phyloP scores from a whole-genome alignment of 2,888 invertebrate species.

The Geotrupes spiniger region DNA sequence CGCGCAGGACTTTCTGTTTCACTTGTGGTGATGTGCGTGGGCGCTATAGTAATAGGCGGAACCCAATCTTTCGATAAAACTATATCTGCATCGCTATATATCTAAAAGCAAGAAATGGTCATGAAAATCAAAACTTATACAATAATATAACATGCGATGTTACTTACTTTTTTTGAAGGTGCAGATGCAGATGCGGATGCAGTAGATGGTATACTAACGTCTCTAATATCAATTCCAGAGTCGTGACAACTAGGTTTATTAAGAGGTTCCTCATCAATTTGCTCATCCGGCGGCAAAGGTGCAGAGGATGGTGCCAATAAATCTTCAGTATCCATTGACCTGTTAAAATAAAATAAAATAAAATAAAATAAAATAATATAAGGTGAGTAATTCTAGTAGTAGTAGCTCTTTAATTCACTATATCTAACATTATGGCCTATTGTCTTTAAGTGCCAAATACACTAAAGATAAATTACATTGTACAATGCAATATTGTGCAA shows the following conservation, averaged over 20 bases:
- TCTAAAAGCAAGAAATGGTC: slow-evolving; percentile 44
- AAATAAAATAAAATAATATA: too few species aligned
- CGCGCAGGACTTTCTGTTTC: slow-evolving; percentile 54
- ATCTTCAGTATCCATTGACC: slow-evolving; percentile 49
- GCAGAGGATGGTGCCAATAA: slow-evolving; percentile 40
- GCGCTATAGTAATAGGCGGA: slow-evolving; percentile 77
- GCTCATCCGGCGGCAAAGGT: slow-evolving; percentile 38
- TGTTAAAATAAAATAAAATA: slow-evolving; percentile 17
- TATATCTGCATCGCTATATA: slow-evolving; percentile 85
- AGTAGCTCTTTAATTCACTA: too few species aligned
- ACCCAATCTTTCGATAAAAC: slow-evolving; percentile 85
- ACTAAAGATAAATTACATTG: too few species aligned
- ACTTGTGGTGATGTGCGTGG: slow-evolving; percentile 59
- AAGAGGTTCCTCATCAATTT: slow-evolving; percentile 60
- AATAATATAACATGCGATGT: background rate
- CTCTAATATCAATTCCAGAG: slow-evolving; percentile 85
- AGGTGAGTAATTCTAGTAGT: too few species aligned
- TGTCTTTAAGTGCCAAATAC: too few species aligned
- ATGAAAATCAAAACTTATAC: background rate
- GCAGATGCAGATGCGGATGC: slow-evolving; percentile 45
- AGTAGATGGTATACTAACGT: slow-evolving; percentile 53
- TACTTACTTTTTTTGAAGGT: slow-evolving; percentile 62
- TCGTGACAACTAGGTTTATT: slow-evolving; percentile 84
- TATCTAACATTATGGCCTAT: too few species aligned
- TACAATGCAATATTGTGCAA: too few species aligned